Base-by-base conservation (phyloP, 2,888 invertebrate species). In the Eupithecia exiguata region DNA sequence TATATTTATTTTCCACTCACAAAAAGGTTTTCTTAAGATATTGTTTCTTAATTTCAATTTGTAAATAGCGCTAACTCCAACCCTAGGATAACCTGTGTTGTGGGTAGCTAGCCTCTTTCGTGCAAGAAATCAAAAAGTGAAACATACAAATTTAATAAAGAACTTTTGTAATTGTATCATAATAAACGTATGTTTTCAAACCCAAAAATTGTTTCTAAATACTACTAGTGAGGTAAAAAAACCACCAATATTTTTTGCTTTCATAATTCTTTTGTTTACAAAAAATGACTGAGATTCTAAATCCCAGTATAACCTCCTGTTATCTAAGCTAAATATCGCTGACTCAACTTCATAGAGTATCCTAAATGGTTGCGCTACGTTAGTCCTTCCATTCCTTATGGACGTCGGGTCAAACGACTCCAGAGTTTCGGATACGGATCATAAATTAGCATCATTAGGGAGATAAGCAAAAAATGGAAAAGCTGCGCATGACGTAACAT, bases 361-460 rank as follows among this genome's bases (percentile, higher is more conserved):
- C 35, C 35, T 62, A 35, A 30, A 18, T 35, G 35, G 62, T 1
- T 16, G 35, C 62, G 62, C 62, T 35, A 35, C 38, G 36, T 21
- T 40, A 62, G 25, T 61, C 61, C 35, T 62, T 10, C n/a, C 43
- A 69, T 69, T 61, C 21, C 43, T 69, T 46, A 40, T 53, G 38
- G 30, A 72, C 63, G 70, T 74, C 71, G 76, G 77, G 76, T 74
- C 74, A 68, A 74, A 73, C 75, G 74, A 74, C 76, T 79, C 69
- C 71, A 71, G 72, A 78, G 40, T 69, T 62, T 69, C 67, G 66
- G 79, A 78, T 77, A 80, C 78, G 80, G 77, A 75, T 68, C 77
- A 79, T 80, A 80, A 80, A 79, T 79, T 80, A 80, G 74, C 77
- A 79, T 80, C 80, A 79, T 80, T 80, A 80, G 80, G 78, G 77